These are phyloP conservation scores for Drosophila meridionalis DNA, from an alignment of 2,888 invertebrate genomes.

Conservation along the genomic window DNA sequence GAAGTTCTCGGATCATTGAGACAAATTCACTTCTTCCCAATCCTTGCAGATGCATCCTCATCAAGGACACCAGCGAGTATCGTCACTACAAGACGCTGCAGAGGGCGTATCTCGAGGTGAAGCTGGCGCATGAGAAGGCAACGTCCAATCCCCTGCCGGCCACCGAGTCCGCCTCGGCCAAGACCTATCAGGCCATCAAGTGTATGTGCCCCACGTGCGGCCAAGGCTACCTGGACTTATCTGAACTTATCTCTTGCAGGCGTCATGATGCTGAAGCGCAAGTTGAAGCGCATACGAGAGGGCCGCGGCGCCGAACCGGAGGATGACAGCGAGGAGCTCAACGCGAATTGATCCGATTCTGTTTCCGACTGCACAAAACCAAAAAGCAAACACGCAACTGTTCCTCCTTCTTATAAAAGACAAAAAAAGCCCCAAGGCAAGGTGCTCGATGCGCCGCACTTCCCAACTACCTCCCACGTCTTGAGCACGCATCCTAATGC, in stretches of 20 bases:
- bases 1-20: fast-evolving
- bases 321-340: constrained; percentile 77
- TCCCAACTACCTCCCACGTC: constrained; percentile 49
- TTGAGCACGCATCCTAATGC: constrained; percentile 17
- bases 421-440: constrained; percentile 50
- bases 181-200: constrained; percentile 85
- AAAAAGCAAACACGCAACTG: constrained; percentile 23
- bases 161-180: constrained; percentile 81
- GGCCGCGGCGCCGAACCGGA: constrained; percentile 82
- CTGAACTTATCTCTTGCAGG: constrained; percentile 59
- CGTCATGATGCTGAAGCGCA: constrained; percentile 85
- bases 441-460: constrained; percentile 44
- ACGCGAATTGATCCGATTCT: constrained; percentile 39
- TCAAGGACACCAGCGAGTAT: constrained; percentile 84
- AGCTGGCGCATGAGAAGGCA: constrained; percentile 82
- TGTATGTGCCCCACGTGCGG: constrained; percentile 62
- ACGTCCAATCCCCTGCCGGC: constrained; percentile 65
- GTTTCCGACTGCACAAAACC: constrained; percentile 30
- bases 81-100: constrained; percentile 83
- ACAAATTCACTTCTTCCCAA: not conserved
- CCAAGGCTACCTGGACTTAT: not conserved
- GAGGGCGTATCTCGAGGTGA: constrained; percentile 84
- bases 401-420: constrained; percentile 50
- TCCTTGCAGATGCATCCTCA: constrained; percentile 81
- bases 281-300: constrained; percentile 84